Base-by-base conservation (phyloP, 1,140 invertebrate genomes). In the Phymastichus coffea region DNA sequence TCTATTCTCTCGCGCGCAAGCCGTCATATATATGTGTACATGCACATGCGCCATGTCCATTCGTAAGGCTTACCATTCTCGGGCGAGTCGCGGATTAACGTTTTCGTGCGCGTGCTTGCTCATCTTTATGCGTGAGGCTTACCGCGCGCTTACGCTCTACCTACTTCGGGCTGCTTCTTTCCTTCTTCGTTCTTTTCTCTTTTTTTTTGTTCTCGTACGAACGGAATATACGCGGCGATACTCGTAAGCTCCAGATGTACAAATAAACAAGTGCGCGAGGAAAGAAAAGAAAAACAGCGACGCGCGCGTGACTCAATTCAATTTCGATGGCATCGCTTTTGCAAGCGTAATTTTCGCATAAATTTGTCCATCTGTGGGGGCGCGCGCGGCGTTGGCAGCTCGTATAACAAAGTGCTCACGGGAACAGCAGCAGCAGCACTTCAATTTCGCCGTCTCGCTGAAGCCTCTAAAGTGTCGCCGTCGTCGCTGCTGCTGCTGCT, bases 1-100 rank as follows among this genome's bases (percentile, higher is more conserved):
- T 68, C 64, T 54, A 56, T 49, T 54, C 51, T 56, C 57, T 58
- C n/a, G n/a, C n/a, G n/a, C n/a, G n/a, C n/a, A n/a, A n/a, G n/a
- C n/a, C n/a, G n/a, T n/a, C n/a, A n/a, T n/a, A n/a, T n/a, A n/a
- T n/a, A n/a, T n/a, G n/a, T n/a, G n/a, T n/a, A n/a, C n/a, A n/a
- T n/a, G n/a, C n/a, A n/a, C n/a, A n/a, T n/a, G n/a, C n/a, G 53
- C 30, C 41, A 44, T 40, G 19, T 17, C 54, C 43, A 48, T 48
- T 48, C 35, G 46, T 48, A 33, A 35, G 30, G 15, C 46, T 35
- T 38, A 38, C 4, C 15, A 25, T 47, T 25, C 30, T 17, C 52
- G n/a, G n/a, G n/a, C n/a, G n/a, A n/a, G n/a, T n/a, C n/a, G n/a
- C n/a, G n/a, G n/a, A n/a, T n/a, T n/a, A n/a, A n/a, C n/a, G n/a